Base-by-base conservation (phyloP, 2,113 vertebrate species). In the Oreocharis arfaki region DNA sequence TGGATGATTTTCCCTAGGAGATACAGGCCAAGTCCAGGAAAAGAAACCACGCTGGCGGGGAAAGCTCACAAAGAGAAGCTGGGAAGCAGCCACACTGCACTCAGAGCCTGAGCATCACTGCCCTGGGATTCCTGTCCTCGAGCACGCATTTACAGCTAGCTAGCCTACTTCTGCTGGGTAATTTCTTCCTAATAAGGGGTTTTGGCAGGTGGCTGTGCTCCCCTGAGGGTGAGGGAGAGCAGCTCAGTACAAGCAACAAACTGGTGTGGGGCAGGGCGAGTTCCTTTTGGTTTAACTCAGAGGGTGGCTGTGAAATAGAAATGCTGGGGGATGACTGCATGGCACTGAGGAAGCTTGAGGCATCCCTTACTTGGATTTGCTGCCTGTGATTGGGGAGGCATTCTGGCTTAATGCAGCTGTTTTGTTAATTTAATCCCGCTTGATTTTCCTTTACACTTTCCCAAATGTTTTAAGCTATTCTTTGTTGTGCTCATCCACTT, bases 401-500 rank as follows among this genome's bases (percentile, higher is more conserved):
- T 84, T 91, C 79, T 61, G 53, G 32, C 50, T 76, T 94, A 91
- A 87, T 79, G 84, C 84, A 73, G 85, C 82, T 96, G 35, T 80
- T 96, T 77, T 95, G 82, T 90, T 73, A 28, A 59, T 64, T 93
- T 91, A 96, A 95, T 91, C 87, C 52, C 6, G 3, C 55, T 74
- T 77, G 67, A 77, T 86, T 95, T 95, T 91, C 90, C 71, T 77
- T 90, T 92, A 96, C 92, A 92, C 79, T 94, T 92, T 75, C 64
- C 88, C 83, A 95, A 94, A 95, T 41, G 82, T 96, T 95, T 95
- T 92, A 95, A 96, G 79, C 84, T 90, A 55, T 50, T 47, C 79
- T 96, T 96, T 94, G 95, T 96, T 84, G 67, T 52, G 75, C 17
- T 95, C 69, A 85, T 84, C 63, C 79, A 37, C 56, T 59, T 35